Conservation (phyloP, 2,113 vertebrate genomes). For the Phyllostomus discolor region DNA sequence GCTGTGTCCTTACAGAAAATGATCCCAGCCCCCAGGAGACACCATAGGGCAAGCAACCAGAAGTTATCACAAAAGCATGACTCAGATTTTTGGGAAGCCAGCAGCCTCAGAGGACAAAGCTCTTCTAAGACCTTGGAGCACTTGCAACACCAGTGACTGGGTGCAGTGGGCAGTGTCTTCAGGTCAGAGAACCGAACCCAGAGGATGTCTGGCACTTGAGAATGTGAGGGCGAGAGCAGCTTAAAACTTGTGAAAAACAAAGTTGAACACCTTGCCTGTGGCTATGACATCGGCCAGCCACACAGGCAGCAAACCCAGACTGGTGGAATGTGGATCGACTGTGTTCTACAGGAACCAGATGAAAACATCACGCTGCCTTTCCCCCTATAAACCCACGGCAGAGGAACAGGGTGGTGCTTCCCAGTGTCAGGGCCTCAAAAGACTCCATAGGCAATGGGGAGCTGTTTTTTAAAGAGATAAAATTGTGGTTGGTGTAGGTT, state of each 20-base stretch:
- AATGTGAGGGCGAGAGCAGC: not conserved
- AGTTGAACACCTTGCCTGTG: not conserved
- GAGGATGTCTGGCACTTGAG: not conserved
- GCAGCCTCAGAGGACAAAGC: not conserved
- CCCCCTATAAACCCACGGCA: not conserved
- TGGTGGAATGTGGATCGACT: not conserved
- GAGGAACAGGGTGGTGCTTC: not conserved
- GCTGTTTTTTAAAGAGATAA: not conserved
- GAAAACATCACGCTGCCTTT: not conserved
- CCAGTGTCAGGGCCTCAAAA: not conserved
- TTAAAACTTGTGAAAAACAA: constrained; percentile 2
- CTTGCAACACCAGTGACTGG: not conserved
- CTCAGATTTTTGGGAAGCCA: not conserved
- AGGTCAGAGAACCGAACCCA: not conserved
- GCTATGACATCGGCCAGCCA: not conserved
- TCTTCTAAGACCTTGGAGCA: not conserved
- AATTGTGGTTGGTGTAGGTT: not conserved
- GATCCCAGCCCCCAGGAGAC: not conserved
- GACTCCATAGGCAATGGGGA: not conserved
- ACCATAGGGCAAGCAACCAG: not conserved
- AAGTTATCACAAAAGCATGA: not conserved
- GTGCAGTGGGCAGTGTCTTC: not conserved
- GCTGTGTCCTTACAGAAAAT: constrained; percentile 37
- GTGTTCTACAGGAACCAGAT: not conserved
- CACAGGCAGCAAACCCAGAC: not conserved